Percentiles rank a stretch among this genome's conserved stretches.
Evolutionary conservation across 2,888 invertebrate species (phyloP).

Genomic region (Synergus japonicus): DNA sequence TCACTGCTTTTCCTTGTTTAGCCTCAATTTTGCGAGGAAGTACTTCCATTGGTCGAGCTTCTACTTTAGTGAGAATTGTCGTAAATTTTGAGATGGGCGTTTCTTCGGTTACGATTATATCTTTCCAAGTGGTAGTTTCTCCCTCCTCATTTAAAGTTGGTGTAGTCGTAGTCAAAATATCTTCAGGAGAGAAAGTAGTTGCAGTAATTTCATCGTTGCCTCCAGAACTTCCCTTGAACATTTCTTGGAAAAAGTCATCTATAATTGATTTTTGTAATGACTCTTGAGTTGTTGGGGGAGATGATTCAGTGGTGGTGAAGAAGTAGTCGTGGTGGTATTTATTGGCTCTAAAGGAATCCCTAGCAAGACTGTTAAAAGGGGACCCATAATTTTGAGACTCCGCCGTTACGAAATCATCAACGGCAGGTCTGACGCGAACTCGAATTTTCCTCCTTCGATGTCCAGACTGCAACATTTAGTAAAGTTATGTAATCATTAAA

Average conservation of each 20-base stretch:
- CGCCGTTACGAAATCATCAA: conserved; percentile 87
- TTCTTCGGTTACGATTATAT: conserved; percentile 73
- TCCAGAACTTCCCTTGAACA: conserved; percentile 59
- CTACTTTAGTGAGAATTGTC: conserved; percentile 1
- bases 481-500: too few relatives aligned
- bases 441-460: conserved; percentile 84
- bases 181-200: conserved; percentile 56
- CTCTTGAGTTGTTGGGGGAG: conserved; percentile 35
- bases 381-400: conserved; percentile 87
- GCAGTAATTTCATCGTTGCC: conserved; percentile 4
- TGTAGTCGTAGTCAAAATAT: conserved; percentile 55
- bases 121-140: conserved; percentile 42
- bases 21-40: background rate
- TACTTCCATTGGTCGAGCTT: background rate
- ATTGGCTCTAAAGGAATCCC: conserved; percentile 52
- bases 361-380: conserved; percentile 67
- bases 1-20: conserved; percentile 16
- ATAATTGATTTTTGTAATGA: conserved; percentile 57
- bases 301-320: conserved; percentile 46
- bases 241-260: conserved; percentile 64
- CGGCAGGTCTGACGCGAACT: conserved; percentile 84
- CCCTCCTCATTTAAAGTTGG: conserved; percentile 49
- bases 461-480: conserved; percentile 56
- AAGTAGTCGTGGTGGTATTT: conserved; percentile 43
- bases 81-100: background rate